Percentiles rank a stretch among this genome's conserved stretches.
phyloP scores from a whole-genome alignment of 2,113 vertebrate genomes.

The Nothocercus julius region DNA sequence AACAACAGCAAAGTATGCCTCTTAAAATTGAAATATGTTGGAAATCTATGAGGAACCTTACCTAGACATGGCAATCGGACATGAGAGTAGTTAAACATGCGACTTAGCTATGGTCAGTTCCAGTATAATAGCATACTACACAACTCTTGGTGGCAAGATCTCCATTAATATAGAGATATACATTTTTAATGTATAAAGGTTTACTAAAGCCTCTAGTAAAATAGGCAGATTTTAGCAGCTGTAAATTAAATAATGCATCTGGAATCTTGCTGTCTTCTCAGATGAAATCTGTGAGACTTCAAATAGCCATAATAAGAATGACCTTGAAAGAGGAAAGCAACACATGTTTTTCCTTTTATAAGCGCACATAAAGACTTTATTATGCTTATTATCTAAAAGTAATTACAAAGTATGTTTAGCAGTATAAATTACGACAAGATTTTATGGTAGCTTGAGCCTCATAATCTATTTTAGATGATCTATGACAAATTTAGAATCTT shows the following conservation, averaged over 20 bases:
- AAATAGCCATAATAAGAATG: not conserved
- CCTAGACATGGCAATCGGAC: not conserved
- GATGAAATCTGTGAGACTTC: not conserved
- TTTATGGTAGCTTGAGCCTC: not conserved
- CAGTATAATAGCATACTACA: not conserved
- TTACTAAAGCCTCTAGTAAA: not conserved
- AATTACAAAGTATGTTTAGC: not conserved
- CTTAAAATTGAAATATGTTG: not conserved
- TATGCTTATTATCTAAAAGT: not conserved
- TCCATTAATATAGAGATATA: not conserved
- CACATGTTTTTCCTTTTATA: not conserved
- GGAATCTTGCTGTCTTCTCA: not conserved
- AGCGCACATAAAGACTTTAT: not conserved
- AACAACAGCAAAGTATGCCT: not conserved
- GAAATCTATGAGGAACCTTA: not conserved
- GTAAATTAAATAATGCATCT: not conserved
- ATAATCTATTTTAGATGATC: not conserved
- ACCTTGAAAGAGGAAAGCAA: not conserved
- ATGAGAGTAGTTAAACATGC: not conserved
- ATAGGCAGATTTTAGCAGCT: not conserved
- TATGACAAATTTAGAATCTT: not conserved
- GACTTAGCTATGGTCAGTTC: not conserved
- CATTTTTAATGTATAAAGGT: not conserved
- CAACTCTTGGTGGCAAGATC: not conserved
- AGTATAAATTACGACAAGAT: not conserved